These are phyloP conservation scores for Ptiloglossa arizonensis DNA, from an alignment of 1,140 invertebrate genomes.

Conservation along the genomic window DNA sequence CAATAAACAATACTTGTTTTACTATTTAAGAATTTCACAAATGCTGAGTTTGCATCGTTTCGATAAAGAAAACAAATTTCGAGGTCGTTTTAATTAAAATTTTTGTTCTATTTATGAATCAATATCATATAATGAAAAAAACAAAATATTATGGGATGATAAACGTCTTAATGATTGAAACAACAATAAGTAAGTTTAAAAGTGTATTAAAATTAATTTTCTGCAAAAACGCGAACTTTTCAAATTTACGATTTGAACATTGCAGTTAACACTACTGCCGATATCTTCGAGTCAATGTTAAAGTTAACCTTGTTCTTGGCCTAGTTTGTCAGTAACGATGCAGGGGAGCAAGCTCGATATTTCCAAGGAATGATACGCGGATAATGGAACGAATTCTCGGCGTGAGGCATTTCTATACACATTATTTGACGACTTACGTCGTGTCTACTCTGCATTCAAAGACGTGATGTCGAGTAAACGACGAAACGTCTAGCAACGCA, in stretches of 20 bases:
- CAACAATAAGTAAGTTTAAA: not conserved
- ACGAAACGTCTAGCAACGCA: not conserved
- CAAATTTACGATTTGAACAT: constrained; percentile 15
- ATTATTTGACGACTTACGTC: not conserved
- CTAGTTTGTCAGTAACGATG: constrained; percentile 47
- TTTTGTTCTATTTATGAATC: not conserved
- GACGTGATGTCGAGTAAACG: not conserved
- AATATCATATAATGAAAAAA: not conserved
- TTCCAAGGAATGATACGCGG: constrained; percentile 52
- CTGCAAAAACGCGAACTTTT: not conserved
- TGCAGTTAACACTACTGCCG: constrained; percentile 30
- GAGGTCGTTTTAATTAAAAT: constrained; percentile 15
- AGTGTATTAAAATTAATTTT: not conserved
- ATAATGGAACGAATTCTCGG: constrained; percentile 36
- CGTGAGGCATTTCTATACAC: not conserved
- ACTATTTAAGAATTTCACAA: not conserved
- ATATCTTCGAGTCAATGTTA: constrained; percentile 38
- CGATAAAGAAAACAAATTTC: not conserved
- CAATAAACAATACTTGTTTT: not conserved
- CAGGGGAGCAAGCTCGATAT: constrained; percentile 46
- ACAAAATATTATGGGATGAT: not conserved
- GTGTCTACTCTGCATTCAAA: not conserved
- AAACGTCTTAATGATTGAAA: not conserved
- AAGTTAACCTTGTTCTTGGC: constrained; percentile 57
- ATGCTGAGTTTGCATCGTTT: not conserved